These are phyloP conservation scores for Lutraria lutraria DNA, from an alignment of 2,888 invertebrate species.

Conservation along the genomic window DNA sequence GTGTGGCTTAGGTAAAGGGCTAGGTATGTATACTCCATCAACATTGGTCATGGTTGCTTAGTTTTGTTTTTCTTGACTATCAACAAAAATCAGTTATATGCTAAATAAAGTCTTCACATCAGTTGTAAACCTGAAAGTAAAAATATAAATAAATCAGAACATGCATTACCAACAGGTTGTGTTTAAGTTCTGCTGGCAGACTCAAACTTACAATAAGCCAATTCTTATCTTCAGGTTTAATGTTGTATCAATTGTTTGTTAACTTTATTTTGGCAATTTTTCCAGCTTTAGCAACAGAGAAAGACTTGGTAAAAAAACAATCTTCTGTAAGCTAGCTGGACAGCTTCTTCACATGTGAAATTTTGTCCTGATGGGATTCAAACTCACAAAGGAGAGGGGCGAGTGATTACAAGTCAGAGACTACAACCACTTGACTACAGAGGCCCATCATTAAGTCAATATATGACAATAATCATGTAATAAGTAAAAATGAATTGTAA, in stretches of 20 bases:
- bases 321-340: too few species aligned
- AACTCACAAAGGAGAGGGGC: too few species aligned
- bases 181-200: not conserved
- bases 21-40: slow-evolving; percentile 74
- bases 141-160: not conserved
- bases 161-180: not conserved
- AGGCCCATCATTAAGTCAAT: not conserved
- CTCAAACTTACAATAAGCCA: too few species aligned
- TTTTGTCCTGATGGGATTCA: too few species aligned
- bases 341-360: too few species aligned
- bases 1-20: slow-evolving; percentile 75
- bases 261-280: too few species aligned
- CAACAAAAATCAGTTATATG: not conserved
- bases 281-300: too few species aligned
- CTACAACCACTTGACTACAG: too few species aligned
- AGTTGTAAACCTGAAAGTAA: slow-evolving; percentile 24
- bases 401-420: too few species aligned
- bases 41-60: slow-evolving; percentile 71
- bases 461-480: not conserved
- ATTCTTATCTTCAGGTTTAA: too few species aligned
- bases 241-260: too few species aligned
- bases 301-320: too few species aligned
- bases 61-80: not conserved
- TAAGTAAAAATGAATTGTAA: not conserved
- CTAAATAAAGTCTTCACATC: not conserved